phyloP scores from a whole-genome alignment of 2,113 vertebrate species.

The Scopus umbretta region DNA sequence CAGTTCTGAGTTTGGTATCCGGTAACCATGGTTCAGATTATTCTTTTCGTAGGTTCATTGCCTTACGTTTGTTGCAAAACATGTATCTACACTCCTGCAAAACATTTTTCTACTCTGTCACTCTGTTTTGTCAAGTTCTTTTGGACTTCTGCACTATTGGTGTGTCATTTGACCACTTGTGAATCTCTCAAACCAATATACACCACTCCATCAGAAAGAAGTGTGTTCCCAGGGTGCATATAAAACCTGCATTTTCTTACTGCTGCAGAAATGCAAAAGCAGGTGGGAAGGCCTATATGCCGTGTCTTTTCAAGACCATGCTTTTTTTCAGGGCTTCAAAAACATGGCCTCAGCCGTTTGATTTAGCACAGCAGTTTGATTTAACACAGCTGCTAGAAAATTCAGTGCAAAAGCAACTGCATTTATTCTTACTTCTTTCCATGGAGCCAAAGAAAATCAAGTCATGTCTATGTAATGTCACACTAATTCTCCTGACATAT shows the following conservation, averaged over 20 bases:
- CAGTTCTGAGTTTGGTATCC: not conserved
- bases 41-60: not conserved
- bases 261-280: not conserved
- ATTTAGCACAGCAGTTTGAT: too few relatives aligned
- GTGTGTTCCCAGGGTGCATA: not conserved
- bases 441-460: not conserved
- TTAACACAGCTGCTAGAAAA: not conserved
- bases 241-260: not conserved
- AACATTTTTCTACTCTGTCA: not conserved
- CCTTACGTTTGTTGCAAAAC: not conserved
- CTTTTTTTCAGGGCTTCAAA: not conserved
- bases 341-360: not conserved
- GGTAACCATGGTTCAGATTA: not conserved
- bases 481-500: not conserved
- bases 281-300: not conserved
- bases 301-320: not conserved
- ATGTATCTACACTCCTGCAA: not conserved
- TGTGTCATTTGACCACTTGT: not conserved
- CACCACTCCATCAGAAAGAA: not conserved
- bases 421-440: not conserved
- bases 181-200: not conserved
- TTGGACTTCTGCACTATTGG: not conserved
- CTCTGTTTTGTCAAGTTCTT: not conserved
- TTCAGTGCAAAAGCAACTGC: not conserved
- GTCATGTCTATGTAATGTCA: not conserved